Percentiles rank a stretch among this genome's conserved stretches.
phyloP scores from a whole-genome alignment of 2,113 vertebrate species.

The Lipophrys pholis region DNA sequence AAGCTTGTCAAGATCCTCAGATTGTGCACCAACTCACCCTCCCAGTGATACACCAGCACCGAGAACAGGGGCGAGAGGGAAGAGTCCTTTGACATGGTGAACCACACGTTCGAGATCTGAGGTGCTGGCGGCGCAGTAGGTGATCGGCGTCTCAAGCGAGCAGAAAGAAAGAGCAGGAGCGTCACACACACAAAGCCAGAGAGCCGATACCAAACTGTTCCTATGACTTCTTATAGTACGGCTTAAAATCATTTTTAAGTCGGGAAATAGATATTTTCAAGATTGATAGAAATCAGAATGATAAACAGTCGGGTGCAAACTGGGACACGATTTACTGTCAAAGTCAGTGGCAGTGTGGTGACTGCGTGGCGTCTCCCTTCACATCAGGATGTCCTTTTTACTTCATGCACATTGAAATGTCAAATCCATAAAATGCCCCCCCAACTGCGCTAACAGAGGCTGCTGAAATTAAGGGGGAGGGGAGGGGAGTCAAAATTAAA shows the following conservation, averaged over 20 bases:
- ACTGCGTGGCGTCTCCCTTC: no score
- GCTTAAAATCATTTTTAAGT: no score
- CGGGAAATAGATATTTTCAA: no score
- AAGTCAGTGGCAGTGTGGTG: no score
- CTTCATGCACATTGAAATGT: no score
- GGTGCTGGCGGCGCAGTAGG: constrained; percentile 85
- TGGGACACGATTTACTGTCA: no score
- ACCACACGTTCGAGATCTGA: constrained; percentile 85
- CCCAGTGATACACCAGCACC: constrained; percentile 88
- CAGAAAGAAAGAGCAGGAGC: constrained; percentile 2
- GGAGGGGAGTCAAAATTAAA: neutral
- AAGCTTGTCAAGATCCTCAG: neutral
- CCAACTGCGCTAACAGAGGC: neutral
- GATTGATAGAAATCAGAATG: no score
- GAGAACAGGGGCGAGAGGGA: constrained; percentile 80
- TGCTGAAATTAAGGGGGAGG: neutral
- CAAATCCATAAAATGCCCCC: no score
- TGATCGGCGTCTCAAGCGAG: constrained; percentile 81
- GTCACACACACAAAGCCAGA: neutral
- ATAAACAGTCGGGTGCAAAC: no score
- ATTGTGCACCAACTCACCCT: constrained; percentile 80
- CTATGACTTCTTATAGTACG: no score
- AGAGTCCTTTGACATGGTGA: constrained; percentile 77
- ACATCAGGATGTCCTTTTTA: no score
- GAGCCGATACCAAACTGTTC: no score